A percentile compares a stretch with the other conserved stretches of the same genome.
Conservation (phyloP, 2,888 invertebrate species). For the Calliphora vomitoria region DNA sequence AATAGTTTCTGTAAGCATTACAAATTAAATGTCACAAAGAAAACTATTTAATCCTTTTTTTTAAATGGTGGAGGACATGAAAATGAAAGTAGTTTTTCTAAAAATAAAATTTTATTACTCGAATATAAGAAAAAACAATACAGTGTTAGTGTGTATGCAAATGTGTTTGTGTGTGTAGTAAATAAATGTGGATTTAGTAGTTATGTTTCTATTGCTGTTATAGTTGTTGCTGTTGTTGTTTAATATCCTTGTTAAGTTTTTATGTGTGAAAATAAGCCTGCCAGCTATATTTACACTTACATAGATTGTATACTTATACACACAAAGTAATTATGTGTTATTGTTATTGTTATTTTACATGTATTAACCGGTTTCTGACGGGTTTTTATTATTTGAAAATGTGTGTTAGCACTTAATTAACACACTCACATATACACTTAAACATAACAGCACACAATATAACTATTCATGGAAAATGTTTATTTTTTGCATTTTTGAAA, state of each 20-base stretch:
- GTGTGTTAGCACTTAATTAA: constrained; percentile 76
- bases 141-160: background rate
- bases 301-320: constrained; percentile 26
- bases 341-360: constrained; percentile 41
- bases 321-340: constrained; percentile 55
- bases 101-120: constrained; percentile 18
- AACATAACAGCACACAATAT: background rate
- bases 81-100: constrained; percentile 40
- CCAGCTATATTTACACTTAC: constrained; percentile 45
- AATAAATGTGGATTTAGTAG: background rate
- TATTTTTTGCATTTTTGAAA: too few relatives aligned
- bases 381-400: constrained; percentile 68
- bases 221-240: constrained; percentile 42
- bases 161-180: background rate
- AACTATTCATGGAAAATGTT: too few relatives aligned
- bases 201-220: background rate
- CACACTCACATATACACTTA: constrained; percentile 26
- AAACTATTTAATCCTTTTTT: background rate
- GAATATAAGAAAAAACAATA: background rate
- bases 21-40: constrained; percentile 48
- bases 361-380: constrained; percentile 53
- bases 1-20: background rate
- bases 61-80: constrained; percentile 27
- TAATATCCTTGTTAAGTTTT: constrained; percentile 67
- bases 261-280: constrained; percentile 64